Evolutionary conservation across 1,140 invertebrate genomes (phyloP).

Genomic region (Holcopasites calliopsidis): DNA sequence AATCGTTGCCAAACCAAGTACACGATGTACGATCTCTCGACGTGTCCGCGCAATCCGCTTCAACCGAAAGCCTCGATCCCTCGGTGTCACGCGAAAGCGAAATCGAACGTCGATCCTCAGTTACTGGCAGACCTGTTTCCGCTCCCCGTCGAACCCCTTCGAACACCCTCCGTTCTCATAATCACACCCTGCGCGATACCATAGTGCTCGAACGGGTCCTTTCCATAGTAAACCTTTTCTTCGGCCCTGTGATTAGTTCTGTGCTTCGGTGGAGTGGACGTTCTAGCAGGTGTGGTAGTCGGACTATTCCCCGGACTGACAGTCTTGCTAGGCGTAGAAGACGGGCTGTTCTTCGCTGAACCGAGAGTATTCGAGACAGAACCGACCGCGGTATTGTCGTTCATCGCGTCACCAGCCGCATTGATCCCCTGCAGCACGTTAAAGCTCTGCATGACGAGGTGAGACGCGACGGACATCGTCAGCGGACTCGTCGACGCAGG

Average conservation of each 20-base stretch:
- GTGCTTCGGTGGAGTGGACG: constrained; percentile 16
- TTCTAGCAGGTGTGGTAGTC: neutral
- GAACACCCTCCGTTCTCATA: constrained; percentile 25
- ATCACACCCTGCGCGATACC: constrained; percentile 67
- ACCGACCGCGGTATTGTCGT: neutral
- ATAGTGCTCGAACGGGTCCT: constrained; percentile 69
- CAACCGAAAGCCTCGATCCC: neutral
- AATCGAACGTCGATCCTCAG: constrained; percentile 45
- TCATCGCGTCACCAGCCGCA: neutral
- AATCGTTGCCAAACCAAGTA: constrained; percentile 17
- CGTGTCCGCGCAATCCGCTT: neutral
- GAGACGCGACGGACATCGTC: constrained; percentile 63
- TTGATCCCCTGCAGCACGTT: constrained; percentile 67
- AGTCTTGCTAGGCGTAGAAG: neutral
- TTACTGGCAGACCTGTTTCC: constrained; percentile 73
- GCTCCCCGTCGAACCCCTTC: constrained; percentile 62
- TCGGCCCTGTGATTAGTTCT: constrained; percentile 7
- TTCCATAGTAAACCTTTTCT: constrained; percentile 52
- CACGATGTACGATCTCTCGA: neutral
- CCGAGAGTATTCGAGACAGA: neutral
- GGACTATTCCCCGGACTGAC: constrained; percentile 5
- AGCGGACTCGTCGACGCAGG: constrained; percentile 47
- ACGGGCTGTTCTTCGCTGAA: neutral
- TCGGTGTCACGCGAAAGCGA: constrained; percentile 1
- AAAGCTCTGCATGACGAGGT: constrained; percentile 73